These are phyloP conservation scores for Drosophila melanica DNA, from an alignment of 1,140 invertebrate genomes.

Conservation along the genomic window DNA sequence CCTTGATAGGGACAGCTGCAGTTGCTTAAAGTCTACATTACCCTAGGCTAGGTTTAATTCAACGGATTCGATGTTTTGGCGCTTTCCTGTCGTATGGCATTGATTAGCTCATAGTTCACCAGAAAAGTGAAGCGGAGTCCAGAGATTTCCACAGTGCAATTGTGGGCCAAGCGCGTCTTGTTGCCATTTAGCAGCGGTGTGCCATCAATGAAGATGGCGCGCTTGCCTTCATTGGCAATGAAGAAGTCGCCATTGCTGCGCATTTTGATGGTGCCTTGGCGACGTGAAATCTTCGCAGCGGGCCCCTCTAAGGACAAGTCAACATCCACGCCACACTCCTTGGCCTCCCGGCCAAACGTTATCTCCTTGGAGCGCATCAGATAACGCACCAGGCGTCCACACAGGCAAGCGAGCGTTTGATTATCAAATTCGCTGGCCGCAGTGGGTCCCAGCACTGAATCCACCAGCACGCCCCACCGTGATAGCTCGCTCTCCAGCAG, in stretches of 20 bases:
- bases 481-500: conserved; percentile 94
- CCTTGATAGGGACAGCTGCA: conserved; percentile 21
- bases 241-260: conserved; percentile 97
- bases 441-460: conserved; percentile 92
- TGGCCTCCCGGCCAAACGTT: conserved; percentile 94
- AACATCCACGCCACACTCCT: conserved; percentile 96
- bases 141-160: conserved; percentile 97
- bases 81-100: conserved; percentile 92
- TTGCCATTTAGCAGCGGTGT: conserved; percentile 93
- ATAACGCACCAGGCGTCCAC: conserved; percentile 96
- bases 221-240: conserved; percentile 96
- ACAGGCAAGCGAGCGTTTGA: conserved; percentile 96
- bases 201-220: conserved; percentile 97
- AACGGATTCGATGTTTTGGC: conserved; percentile 87
- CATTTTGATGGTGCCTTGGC: conserved; percentile 95
- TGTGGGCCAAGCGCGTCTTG: conserved; percentile 95
- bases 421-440: conserved; percentile 93
- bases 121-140: conserved; percentile 96
- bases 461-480: conserved; percentile 97
- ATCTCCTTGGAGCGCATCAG: conserved; percentile 98
- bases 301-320: conserved; percentile 97
- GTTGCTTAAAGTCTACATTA: conserved; percentile 10
- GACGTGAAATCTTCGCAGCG: conserved; percentile 92
- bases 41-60: conserved; percentile 52
- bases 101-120: conserved; percentile 96